Base-by-base conservation (phyloP, 2,113 vertebrate species). In the Excalfactoria chinensis region DNA sequence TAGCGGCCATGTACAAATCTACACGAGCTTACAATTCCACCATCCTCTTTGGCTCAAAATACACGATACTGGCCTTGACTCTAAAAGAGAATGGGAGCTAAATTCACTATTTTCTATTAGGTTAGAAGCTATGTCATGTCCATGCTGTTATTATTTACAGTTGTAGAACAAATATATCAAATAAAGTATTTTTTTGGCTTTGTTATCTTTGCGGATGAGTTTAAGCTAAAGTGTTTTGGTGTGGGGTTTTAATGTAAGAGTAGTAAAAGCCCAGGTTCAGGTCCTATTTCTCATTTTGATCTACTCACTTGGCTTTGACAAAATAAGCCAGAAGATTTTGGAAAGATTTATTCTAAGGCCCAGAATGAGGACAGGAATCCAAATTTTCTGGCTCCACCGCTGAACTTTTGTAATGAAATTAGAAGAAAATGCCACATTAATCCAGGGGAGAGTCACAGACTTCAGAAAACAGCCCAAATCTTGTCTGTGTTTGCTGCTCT, bases 1-100 rank as follows among this genome's bases (percentile, higher is more conserved):
- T 96, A 94, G 96, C 82, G 96, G 90, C 55, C 58, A 8, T 19
- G 15, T 6, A 44, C 8, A 86, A 81, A 89, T 49, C 58, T 67
- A 84, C 88, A 78, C n/a, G 10, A 75, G 9, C 17, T 44, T 86
- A 22, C 25, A 32, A 3, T 35, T 90, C 30, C 35, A 37, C 11
- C 28, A 25, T 7, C 7, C 26, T 41, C n/a, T 6, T 0, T 28
- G 14, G 4, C 35, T 59, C 43, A 49, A 14, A 23, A 77, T 75
- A 35, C 32, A 7, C 16, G 17, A 9, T 30, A 35, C 4, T 4
- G 9, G 10, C 13, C 23, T 49, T 62, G 30, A 13, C 11, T 62
- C 10, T 6, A 64, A 76, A 59, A 26, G 11, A 86, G 84, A 72
- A 63, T 2, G 25, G 12, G 20, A 64, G 14, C 19, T 12, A 48